A percentile compares a stretch with the other conserved stretches of the same genome.
Conservation (phyloP, 2,113 vertebrate species). For the Condylura cristata region DNA sequence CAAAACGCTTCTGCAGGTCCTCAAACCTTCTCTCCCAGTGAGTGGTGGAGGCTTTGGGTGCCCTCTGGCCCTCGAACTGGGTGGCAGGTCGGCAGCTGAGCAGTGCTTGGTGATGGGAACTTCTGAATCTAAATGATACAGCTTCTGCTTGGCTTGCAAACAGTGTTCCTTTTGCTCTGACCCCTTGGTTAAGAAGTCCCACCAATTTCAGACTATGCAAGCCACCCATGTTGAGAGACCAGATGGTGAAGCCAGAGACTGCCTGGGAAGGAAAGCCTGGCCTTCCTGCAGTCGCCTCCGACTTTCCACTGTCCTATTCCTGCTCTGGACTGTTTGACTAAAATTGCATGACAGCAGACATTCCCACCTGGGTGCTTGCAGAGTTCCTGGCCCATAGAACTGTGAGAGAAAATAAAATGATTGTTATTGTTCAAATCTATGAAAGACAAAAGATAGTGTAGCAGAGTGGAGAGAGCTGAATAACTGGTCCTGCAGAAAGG, state of each 20-base stretch:
- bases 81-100: not conserved
- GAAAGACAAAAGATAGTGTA: too few relatives aligned
- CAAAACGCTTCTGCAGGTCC: not conserved
- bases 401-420: not conserved
- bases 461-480: too few relatives aligned
- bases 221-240: not conserved
- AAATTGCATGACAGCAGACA: not conserved
- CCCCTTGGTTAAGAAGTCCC: not conserved
- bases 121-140: not conserved
- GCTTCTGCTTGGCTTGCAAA: not conserved
- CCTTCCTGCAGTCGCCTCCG: not conserved
- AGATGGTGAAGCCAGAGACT: not conserved
- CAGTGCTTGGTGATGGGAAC: not conserved
- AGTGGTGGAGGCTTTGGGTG: not conserved
- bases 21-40: not conserved
- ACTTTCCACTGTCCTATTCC: too few relatives aligned
- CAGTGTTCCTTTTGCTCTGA: not conserved
- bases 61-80: not conserved
- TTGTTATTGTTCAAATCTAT: too few relatives aligned
- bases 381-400: not conserved
- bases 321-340: not conserved
- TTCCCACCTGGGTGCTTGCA: not conserved
- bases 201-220: not conserved
- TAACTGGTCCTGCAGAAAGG: too few relatives aligned
- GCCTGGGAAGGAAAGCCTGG: not conserved